A percentile compares a stretch with the other conserved stretches of the same genome.
Conservation (phyloP, 2,888 invertebrate genomes). For the Scaptomyza reducta region DNA sequence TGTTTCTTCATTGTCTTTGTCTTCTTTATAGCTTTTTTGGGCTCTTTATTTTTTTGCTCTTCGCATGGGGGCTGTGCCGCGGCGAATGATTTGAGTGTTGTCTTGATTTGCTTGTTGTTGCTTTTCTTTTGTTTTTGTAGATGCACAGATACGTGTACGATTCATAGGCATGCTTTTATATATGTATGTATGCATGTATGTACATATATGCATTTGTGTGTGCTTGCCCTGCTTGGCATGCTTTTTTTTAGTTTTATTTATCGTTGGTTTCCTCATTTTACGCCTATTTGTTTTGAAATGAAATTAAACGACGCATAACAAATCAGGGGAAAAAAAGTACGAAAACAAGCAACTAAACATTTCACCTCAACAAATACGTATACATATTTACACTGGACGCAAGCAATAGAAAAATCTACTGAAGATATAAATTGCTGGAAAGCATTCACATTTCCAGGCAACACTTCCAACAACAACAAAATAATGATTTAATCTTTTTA, state of each 20-base stretch:
- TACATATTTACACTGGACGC: not conserved
- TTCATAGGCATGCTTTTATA: conserved; percentile 37
- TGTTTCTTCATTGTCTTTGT: conserved; percentile 39
- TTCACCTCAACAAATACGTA: not conserved
- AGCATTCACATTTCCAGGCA: conserved; percentile 8
- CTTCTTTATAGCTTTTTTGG: conserved; percentile 32
- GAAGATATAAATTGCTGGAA: conserved; percentile 6
- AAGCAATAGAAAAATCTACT: not conserved
- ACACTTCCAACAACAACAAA: not conserved
- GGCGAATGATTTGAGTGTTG: conserved; percentile 35
- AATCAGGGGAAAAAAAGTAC: conserved; percentile 43
- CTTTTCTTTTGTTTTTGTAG: conserved; percentile 44
- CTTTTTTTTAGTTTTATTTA: conserved; percentile 68
- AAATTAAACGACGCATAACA: conserved; percentile 74
- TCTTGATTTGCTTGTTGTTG: conserved; percentile 38
- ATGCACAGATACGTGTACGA: conserved; percentile 50
- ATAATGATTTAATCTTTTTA: conserved; percentile 24
- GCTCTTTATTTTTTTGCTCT: conserved; percentile 27
- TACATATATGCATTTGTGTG: conserved; percentile 15
- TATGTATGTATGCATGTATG: conserved; percentile 9
- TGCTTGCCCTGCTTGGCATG: conserved; percentile 16
- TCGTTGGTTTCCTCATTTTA: conserved; percentile 72
- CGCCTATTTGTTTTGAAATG: conserved; percentile 77
- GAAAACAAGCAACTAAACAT: conserved; percentile 17
- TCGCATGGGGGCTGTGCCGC: conserved; percentile 54